A percentile compares a stretch with the other conserved stretches of the same genome.
These are phyloP conservation scores for Helostoma temminkii DNA, from an alignment of 2,797 vertebrate genomes.

Conservation along the genomic window DNA sequence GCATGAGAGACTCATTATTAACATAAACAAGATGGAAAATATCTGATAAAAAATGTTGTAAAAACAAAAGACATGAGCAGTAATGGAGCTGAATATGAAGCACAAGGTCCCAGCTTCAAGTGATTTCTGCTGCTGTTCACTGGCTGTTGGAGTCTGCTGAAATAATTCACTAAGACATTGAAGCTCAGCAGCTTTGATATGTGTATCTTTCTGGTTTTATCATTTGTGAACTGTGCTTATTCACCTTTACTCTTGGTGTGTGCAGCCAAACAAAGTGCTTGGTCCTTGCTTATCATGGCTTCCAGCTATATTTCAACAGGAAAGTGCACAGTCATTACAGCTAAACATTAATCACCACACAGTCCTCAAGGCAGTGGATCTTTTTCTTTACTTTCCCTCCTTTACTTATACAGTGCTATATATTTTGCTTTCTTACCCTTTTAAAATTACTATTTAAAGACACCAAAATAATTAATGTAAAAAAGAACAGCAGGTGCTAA, in stretches of 20 bases:
- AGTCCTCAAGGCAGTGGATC: not conserved
- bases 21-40: no score
- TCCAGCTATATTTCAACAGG: no score
- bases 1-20: no score
- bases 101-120: no score
- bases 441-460: slow-evolving; percentile 6
- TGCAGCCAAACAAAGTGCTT: not conserved
- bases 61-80: no score
- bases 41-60: no score
- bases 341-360: not conserved
- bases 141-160: no score
- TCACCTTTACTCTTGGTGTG: not conserved
- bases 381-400: not conserved
- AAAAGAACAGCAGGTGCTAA: not conserved
- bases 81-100: no score
- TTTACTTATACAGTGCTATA: not conserved
- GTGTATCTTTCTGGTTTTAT: not conserved
- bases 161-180: no score
- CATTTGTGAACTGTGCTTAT: not conserved
- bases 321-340: slow-evolving; percentile 5
- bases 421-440: not conserved
- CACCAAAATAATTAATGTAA: slow-evolving; percentile 13
- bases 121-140: no score
- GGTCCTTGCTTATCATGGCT: no score
- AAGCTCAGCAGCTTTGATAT: not conserved